phyloP scores from a whole-genome alignment of 2,113 vertebrate species.

The Tricholaema leucomelas region DNA sequence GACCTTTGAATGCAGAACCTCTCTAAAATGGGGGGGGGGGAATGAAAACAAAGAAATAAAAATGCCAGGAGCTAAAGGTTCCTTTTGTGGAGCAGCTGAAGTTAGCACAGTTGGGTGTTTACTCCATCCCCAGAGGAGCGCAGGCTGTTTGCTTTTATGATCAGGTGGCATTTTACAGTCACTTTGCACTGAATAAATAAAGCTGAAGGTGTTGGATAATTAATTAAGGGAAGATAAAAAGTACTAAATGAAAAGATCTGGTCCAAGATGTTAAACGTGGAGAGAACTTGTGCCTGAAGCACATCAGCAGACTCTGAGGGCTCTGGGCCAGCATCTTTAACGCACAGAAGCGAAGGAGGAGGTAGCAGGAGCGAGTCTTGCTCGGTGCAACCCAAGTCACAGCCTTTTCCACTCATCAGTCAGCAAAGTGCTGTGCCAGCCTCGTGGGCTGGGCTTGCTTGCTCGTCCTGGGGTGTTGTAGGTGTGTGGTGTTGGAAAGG shows the following conservation, averaged over 20 bases:
- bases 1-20: not conserved
- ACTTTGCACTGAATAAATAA: slow-evolving; percentile 60
- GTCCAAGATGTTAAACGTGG: not conserved
- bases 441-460: not conserved
- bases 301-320: not conserved
- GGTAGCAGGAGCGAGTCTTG: not conserved
- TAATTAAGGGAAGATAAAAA: slow-evolving; percentile 16
- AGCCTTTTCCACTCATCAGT: not conserved
- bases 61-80: not conserved
- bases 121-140: not conserved
- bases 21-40: not conserved
- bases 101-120: not conserved
- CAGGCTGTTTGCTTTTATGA: not conserved
- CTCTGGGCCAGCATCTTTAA: slow-evolving; percentile 4
- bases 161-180: slow-evolving; percentile 39
- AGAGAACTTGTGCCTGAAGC: slow-evolving; percentile 6
- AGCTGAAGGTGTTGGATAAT: slow-evolving; percentile 50
- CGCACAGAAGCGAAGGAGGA: not conserved
- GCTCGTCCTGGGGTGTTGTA: not conserved
- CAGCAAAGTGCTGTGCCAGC: not conserved
- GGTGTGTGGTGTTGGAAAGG: not conserved
- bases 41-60: too few species aligned
- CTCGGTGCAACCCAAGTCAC: not conserved
- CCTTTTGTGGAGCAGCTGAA: not conserved
- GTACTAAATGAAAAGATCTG: not conserved